Evolutionary conservation across 2,797 vertebrate species (phyloP), one percentile per base, ranked within the genome.

Genomic region (Liparis tanakae): DNA sequence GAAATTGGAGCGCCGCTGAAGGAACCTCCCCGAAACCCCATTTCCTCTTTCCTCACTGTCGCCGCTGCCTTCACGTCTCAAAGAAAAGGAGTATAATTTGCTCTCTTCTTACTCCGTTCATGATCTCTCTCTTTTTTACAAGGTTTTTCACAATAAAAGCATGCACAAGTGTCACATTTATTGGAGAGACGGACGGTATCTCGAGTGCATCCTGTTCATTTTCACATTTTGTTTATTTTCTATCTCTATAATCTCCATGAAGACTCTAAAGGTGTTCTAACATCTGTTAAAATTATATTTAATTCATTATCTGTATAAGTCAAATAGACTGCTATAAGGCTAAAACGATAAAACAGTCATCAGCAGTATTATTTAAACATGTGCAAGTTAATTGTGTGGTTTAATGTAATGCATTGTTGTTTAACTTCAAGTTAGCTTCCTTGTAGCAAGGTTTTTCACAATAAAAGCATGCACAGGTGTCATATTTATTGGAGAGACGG

Each of bases 1-100:
- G 89, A 93, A 92, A 91, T 87, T 85, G 87, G 80, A 88, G 85
- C 46, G 57, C 60, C 83, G 87, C 78, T 85, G 78, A 30, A 89
- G 83, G 83, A 83, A 86, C 82, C 85, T 88, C 75, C 83, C 82
- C 66, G 74, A 90, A 91, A 83, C 73, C 85, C 69, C 70, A 86
- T 88, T 87, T 79, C 79, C 70, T 76, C 67, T 85, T 79, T 88
- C 71, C 66, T 85, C 83, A 76, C 78, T 80, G 80, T 82, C 78
- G 85, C 65, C 53, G 56, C 36, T 46, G 34, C 17, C 60, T 46
- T 37, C 64, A 39, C 50, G 44, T 78, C 67, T 74, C 67, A 58
- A 2, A 33, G 25, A 58, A 87, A 79, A 83, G 3, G 3, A 25
- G 25, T 72, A 54, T 65, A 71, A 82, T 89, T 80, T 74, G 15